Evolutionary conservation across 2,797 vertebrate species (phyloP).

Genomic region (Galago senegalensis): DNA sequence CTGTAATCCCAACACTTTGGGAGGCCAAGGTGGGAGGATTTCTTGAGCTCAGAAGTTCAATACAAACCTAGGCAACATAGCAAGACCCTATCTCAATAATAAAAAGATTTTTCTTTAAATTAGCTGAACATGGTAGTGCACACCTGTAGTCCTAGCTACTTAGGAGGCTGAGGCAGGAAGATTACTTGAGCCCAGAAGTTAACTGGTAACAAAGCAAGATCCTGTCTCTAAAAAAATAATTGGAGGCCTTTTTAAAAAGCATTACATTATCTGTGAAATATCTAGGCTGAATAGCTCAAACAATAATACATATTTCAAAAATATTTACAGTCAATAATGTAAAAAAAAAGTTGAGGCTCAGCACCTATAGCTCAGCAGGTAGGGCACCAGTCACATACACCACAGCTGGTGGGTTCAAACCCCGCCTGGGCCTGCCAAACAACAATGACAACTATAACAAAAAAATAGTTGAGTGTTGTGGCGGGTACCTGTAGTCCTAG

Average conservation of each 20-base stretch:
- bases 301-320: neutral
- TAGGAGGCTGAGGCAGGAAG: neutral
- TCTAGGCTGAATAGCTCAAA: neutral
- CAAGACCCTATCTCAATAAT: neutral
- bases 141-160: neutral
- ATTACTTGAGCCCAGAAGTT: neutral
- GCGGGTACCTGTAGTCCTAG: too few species aligned
- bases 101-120: neutral
- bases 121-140: neutral
- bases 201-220: neutral
- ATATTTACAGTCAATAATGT: neutral
- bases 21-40: neutral
- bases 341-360: neutral
- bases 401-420: too few species aligned
- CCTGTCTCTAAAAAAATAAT: neutral
- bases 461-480: too few species aligned
- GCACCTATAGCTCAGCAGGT: too few species aligned
- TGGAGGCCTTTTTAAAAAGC: neutral
- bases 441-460: too few species aligned
- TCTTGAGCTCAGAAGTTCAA: neutral
- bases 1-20: neutral
- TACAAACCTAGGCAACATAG: neutral
- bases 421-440: too few species aligned
- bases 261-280: constrained; percentile 2
- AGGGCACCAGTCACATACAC: too few species aligned